Percentiles rank a stretch among this genome's conserved stretches.
These are phyloP conservation scores for Cyprinodon tularosa DNA, from an alignment of 2,113 vertebrate genomes.

Conservation along the genomic window DNA sequence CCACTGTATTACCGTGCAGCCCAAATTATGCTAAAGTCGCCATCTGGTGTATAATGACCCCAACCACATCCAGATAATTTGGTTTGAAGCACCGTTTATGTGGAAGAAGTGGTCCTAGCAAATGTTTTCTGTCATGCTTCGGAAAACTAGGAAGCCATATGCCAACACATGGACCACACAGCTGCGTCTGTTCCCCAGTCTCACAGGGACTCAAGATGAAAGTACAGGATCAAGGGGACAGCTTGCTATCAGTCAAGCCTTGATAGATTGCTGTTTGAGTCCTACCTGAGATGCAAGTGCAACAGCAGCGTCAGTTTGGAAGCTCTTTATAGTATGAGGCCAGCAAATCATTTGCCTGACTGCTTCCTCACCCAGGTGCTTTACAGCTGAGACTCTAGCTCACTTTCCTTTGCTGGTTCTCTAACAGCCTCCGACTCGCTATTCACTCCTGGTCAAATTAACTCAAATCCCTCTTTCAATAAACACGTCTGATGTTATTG, in stretches of 20 bases:
- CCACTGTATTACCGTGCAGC: too few relatives aligned
- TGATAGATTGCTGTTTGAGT: slow-evolving; percentile 63
- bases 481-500: slow-evolving; percentile 73
- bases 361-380: slow-evolving; percentile 48
- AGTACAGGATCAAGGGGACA: slow-evolving; percentile 13
- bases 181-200: slow-evolving; percentile 29
- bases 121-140: slow-evolving; percentile 20
- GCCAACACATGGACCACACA: slow-evolving; percentile 35
- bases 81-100: slow-evolving; percentile 19
- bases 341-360: slow-evolving; percentile 63
- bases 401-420: slow-evolving; percentile 15
- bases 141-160: slow-evolving; percentile 18
- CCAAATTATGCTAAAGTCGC: neutral
- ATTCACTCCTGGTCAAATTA: slow-evolving; percentile 80
- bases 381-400: neutral
- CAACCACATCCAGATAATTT: neutral
- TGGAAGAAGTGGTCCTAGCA: slow-evolving; percentile 16
- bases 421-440: slow-evolving; percentile 72
- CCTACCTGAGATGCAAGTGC: slow-evolving; percentile 54
- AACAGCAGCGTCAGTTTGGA: slow-evolving; percentile 43
- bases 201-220: slow-evolving; percentile 13
- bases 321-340: slow-evolving; percentile 21
- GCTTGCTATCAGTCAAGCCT: slow-evolving; percentile 40
- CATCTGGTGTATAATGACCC: neutral
- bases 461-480: slow-evolving; percentile 81